Base-by-base conservation (phyloP, 2,113 vertebrate genomes). In the Climacteris rufus region DNA sequence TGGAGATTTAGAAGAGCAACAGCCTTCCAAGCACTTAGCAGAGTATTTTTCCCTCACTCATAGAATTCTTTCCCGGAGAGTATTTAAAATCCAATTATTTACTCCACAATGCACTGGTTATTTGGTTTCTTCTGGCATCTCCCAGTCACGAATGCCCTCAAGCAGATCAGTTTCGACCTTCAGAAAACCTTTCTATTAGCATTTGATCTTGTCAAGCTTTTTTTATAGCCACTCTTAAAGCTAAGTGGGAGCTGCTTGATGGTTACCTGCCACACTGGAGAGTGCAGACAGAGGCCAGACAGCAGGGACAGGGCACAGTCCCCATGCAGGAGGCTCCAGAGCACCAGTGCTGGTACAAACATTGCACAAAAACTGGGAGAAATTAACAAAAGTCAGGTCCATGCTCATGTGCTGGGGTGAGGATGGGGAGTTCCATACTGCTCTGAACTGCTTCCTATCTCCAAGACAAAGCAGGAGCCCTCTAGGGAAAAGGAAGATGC, bases 51-150 rank as follows among this genome's bases (percentile, higher is more conserved):
- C 23, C 3, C 19, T 13, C 31, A 23, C 6, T 59, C 1, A 1
- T 13, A 60, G 14, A 49, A 81, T 75, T n/a, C 44, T 72, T 90
- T 94, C 57, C 69, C 61, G 0, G 56, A 86, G 61, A 79, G 37
- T 70, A 82, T 90, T 89, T 93, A 75, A 90, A 96, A 96, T 90
- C 80, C 64, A 94, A 71, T 88, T 10, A 90, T 90, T 95, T 89
- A 92, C 80, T 92, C 57, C 52, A 81, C 64, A 81, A 90, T 80
- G 42, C 30, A 56, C 63, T 53, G 64, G 69, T 89, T 90, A 89
- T 95, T 96, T 92, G 68, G 56, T 92, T 96, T 92, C 80, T 90
- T 78, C 69, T 94, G 83, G 88, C 92, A 96, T 90, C 69, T 92
- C 68, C 37, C 28, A 15, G 5, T 83, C 86, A 77, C 8, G 9